These are phyloP conservation scores for Stenoptilia bipunctidactyla DNA, from an alignment of 2,888 invertebrate species.

Conservation along the genomic window DNA sequence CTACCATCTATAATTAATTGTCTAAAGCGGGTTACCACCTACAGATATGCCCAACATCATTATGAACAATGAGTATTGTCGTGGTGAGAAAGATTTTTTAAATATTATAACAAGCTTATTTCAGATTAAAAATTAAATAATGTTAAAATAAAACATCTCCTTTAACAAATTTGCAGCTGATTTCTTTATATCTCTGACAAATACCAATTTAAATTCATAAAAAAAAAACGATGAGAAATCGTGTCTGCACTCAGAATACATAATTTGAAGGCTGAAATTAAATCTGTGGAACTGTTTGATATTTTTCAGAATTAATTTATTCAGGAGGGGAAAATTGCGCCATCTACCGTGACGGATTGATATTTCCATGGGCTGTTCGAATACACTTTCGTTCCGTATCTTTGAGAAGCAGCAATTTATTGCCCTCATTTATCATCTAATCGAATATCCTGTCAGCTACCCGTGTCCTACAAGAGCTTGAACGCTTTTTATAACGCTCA, in stretches of 20 bases:
- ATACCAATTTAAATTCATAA: no score
- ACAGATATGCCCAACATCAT: no score
- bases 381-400: slow-evolving; percentile 49
- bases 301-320: slow-evolving; percentile 34
- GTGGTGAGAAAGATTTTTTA: no score
- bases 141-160: no score
- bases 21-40: no score
- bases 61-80: no score
- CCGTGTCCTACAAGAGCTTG: slow-evolving; percentile 10
- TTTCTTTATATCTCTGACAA: no score
- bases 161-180: no score
- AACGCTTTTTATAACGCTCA: slow-evolving; percentile 4
- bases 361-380: slow-evolving; percentile 48
- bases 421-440: slow-evolving; percentile 51
- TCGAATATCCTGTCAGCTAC: slow-evolving; percentile 32
- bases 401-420: slow-evolving; percentile 49
- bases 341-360: slow-evolving; percentile 38
- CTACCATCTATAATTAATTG: no score
- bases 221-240: slow-evolving; percentile 18
- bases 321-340: slow-evolving; percentile 20
- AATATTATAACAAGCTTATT: no score
- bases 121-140: no score
- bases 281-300: slow-evolving; percentile 12
- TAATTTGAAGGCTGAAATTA: neutral
- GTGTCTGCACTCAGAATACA: neutral